Conservation (phyloP, 2,113 vertebrate species). For the Recurvirostra avosetta region DNA sequence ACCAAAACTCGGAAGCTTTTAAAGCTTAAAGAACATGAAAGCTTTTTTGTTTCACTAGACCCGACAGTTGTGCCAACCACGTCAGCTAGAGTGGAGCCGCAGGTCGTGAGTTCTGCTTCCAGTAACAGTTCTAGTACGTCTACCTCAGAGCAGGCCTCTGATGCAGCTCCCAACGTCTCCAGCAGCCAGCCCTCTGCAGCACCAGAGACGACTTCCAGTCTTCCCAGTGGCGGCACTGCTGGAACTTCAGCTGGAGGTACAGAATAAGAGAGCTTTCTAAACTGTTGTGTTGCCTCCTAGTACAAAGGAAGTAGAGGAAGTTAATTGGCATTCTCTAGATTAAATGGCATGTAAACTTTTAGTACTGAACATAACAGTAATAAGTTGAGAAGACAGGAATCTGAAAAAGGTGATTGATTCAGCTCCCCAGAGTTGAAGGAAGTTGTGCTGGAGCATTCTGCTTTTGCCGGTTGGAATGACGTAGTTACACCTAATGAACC, state of each 20-base stretch:
- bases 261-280: background rate
- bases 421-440: background rate
- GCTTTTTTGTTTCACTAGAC: conserved; percentile 71
- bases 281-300: background rate
- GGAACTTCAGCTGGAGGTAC: conserved; percentile 83
- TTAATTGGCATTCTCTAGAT: background rate
- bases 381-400: background rate
- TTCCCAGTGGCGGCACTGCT: conserved; percentile 75
- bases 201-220: conserved; percentile 77
- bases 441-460: background rate
- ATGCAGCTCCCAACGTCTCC: conserved; percentile 78
- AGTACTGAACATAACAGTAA: background rate
- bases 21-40: background rate
- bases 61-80: conserved; percentile 92
- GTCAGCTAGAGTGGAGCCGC: conserved; percentile 82
- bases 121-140: conserved; percentile 77
- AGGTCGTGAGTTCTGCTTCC: conserved; percentile 81
- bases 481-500: background rate
- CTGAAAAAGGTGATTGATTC: background rate
- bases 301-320: background rate
- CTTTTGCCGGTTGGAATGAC: background rate
- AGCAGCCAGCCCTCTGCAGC: conserved; percentile 80
- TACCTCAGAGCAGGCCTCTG: conserved; percentile 91
- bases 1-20: background rate
- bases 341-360: background rate